Percentiles rank a stretch among this genome's conserved stretches.
These are phyloP conservation scores for Lydus trimaculatus DNA, from an alignment of 2,888 invertebrate genomes.

Conservation along the genomic window DNA sequence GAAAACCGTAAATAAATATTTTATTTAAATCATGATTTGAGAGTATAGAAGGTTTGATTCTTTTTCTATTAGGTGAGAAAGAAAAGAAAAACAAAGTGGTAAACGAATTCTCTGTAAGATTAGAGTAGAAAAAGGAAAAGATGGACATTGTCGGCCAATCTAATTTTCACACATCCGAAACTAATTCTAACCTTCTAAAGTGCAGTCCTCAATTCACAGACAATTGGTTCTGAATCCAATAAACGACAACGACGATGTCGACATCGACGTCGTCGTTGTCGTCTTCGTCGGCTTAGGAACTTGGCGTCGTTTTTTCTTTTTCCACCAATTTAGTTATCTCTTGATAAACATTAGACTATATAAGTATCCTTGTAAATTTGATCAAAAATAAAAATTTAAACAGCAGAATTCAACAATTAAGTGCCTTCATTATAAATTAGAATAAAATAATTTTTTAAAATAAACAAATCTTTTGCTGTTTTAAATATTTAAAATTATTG, in stretches of 20 bases:
- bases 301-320: not conserved
- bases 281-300: not conserved
- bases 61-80: not conserved
- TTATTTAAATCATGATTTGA: not conserved
- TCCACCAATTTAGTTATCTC: not conserved
- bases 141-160: slow-evolving; percentile 21
- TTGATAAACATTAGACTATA: not conserved
- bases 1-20: too few species aligned
- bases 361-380: not conserved
- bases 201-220: slow-evolving; percentile 50
- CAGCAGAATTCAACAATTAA: slow-evolving; percentile 41
- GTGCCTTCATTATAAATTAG: too few species aligned
- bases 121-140: not conserved
- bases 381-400: not conserved
- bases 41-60: not conserved
- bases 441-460: too few species aligned
- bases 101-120: not conserved
- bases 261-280: slow-evolving; percentile 20
- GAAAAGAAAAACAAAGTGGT: not conserved
- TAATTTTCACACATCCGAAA: slow-evolving; percentile 39
- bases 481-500: not conserved
- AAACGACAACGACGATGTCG: slow-evolving; percentile 31
- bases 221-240: slow-evolving; percentile 55
- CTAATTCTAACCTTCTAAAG: slow-evolving; percentile 50
- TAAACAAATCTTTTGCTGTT: too few species aligned